Evolutionary conservation across 2,888 invertebrate species (phyloP), one percentile per base, ranked within the genome.

Genomic region (Tuta absoluta): DNA sequence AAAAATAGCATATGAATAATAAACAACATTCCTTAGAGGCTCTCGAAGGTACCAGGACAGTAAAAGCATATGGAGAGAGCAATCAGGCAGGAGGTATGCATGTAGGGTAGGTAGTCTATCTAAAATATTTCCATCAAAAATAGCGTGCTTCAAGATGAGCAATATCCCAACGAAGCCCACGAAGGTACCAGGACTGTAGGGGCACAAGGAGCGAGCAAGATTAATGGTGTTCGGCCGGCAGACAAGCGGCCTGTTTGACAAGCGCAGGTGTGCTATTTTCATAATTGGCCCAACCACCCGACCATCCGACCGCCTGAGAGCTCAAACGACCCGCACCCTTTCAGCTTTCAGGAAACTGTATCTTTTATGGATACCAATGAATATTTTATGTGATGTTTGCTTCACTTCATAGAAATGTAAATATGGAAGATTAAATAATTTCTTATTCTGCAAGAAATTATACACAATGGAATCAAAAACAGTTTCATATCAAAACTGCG

Each of bases 241-340:
- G 86, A 87, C 88, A 88, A 84, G 83, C 87, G 87, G 88, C 82
- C 85, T 86, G 87, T 88, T 90, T 89, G 91, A 89, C 89, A 88
- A 85, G 89, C 86, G 85, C 91, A 91, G 91, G 91, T 91, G 91
- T 80, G 89, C 89, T 89, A 90, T 89, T 91, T 91, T 91, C 91
- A 90, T 91, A 91, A 91, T 91, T 91, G 91, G 91, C 85, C 86
- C 87, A 84, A 89, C 87, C 86, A 33, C 56, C 56, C 56, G 56
- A 56, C 33, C 33, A 33, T 33, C 33, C 87, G 85, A 89, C 87
- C 86, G 56, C 56, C 56, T 33, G 56, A 56, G 17, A 23, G 51
- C 51, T 53, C 45, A 45, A 45, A 23, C 87, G 85, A 89, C 87
- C 86, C 80, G 79, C 80, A 86, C 85, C 87, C 85, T 87, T 90